Base-by-base conservation (phyloP, 2,797 vertebrate species). In the Bradypus variegatus region DNA sequence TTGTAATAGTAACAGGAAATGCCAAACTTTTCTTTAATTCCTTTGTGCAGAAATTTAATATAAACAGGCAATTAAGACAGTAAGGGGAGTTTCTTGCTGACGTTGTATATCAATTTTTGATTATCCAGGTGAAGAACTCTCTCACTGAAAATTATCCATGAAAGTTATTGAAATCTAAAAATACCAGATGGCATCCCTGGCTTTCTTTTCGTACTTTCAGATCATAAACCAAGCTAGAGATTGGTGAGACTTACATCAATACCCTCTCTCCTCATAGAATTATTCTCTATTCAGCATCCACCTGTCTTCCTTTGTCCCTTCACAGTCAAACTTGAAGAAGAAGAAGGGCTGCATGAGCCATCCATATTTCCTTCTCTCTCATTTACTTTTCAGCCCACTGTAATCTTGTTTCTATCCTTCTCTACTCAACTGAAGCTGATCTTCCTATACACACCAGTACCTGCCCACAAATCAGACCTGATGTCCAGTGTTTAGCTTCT, bases 1-100 rank as follows among this genome's bases (percentile, higher is more conserved):
- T 90, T 92, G 90, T 86, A 79, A 88, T 88, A 90, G 91, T 92
- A 93, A 79, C 77, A 85, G 62, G 70, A 93, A 91, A 95, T 96
- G 38, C 45, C 90, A 93, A 91, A 89, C 48, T 82, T 92, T 67
- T 83, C 55, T 93, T 81, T 90, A 92, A 93, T 95, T 89, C 79
- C 48, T 88, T 50, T 72, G 89, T 89, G 50, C 33, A 89, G 72
- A 31, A 90, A 89, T 75, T 94, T 92, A 89, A 94, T 64, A 60
- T 87, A 73, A 93, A 77, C 86, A 80, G 25, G 36, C 76, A 93
- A 95, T 91, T 93, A 87, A 85, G 65, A 91, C 90, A 89, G 48
- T 41, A 72, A 92, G 50, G 65, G 45, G 19, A 58, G 67, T 67
- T 88, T 93, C 60, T 91, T 65, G 58, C 73, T 90, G 67, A 90